Percentiles rank a stretch among this genome's conserved stretches.
Evolutionary conservation across 2,797 vertebrate genomes (phyloP).

Genomic region (Chloroceryle amazona): DNA sequence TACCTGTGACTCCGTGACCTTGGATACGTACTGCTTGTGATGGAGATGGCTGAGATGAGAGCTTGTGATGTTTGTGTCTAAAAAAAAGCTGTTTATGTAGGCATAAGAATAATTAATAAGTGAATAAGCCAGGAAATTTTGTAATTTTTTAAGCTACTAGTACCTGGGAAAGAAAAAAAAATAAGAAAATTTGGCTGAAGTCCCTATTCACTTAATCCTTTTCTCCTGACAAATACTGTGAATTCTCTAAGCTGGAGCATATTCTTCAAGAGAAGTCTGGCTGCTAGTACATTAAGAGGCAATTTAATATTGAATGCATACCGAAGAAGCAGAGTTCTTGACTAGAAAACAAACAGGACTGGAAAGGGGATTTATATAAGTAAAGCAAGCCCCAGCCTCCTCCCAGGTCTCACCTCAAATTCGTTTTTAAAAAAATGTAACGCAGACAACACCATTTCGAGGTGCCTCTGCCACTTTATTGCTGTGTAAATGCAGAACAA

Average conservation of each 20-base stretch:
- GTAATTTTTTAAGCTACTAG: neutral
- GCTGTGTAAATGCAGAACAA: neutral
- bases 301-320: conserved; percentile 63
- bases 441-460: neutral
- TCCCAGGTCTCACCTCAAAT: conserved; percentile 30
- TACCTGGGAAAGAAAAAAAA: neutral
- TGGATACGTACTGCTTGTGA: neutral
- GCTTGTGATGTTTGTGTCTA: neutral
- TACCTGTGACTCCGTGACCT: neutral
- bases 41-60: neutral
- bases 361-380: conserved; percentile 30
- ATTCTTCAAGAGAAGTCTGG: conserved; percentile 51
- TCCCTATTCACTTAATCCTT: conserved; percentile 37
- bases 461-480: neutral
- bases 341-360: conserved; percentile 50
- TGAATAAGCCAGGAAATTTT: neutral
- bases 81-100: neutral
- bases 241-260: conserved; percentile 29
- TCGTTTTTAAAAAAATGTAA: neutral
- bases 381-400: conserved; percentile 9
- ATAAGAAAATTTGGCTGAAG: conserved; percentile 24
- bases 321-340: conserved; percentile 44
- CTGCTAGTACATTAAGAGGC: conserved; percentile 61
- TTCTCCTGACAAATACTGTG: conserved; percentile 62
- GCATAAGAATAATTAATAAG: neutral